These are phyloP conservation scores for Sarcophaga subvicina DNA, from an alignment of 2,888 invertebrate species.

Conservation along the genomic window DNA sequence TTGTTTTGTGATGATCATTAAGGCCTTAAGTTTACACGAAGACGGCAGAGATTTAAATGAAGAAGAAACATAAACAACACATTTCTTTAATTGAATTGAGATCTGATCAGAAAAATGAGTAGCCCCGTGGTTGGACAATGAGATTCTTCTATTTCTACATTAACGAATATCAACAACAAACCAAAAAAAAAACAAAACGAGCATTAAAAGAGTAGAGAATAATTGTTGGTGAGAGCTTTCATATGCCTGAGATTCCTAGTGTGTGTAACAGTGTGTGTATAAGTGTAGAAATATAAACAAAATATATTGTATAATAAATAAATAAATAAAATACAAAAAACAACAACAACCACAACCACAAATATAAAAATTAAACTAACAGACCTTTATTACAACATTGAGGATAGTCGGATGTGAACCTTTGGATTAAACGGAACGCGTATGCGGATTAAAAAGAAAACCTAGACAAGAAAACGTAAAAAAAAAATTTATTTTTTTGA, in stretches of 20 bases:
- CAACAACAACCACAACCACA: constrained; percentile 16
- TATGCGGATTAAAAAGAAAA: constrained; percentile 48
- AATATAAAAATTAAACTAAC: constrained; percentile 54
- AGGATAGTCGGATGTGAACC: constrained; percentile 68
- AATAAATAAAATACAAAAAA: constrained; percentile 38
- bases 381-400: constrained; percentile 62
- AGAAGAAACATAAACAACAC: not conserved
- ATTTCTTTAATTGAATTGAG: not conserved
- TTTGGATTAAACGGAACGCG: constrained; percentile 65
- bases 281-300: constrained; percentile 25
- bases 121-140: not conserved
- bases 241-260: not conserved
- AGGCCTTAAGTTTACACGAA: not conserved
- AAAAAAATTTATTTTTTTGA: not conserved
- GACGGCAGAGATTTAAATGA: not conserved
- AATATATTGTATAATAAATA: constrained; percentile 12
- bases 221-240: constrained; percentile 12
- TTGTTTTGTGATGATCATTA: not conserved
- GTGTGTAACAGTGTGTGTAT: not conserved
- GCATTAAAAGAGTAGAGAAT: constrained; percentile 15
- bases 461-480: constrained; percentile 1
- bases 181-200: no score
- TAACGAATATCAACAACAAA: no score
- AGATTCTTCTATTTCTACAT: not conserved
- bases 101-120: not conserved